Evolutionary conservation across 2,797 vertebrate genomes (phyloP), one percentile per base, ranked within the genome.

Genomic region (Lepus oiostolus): DNA sequence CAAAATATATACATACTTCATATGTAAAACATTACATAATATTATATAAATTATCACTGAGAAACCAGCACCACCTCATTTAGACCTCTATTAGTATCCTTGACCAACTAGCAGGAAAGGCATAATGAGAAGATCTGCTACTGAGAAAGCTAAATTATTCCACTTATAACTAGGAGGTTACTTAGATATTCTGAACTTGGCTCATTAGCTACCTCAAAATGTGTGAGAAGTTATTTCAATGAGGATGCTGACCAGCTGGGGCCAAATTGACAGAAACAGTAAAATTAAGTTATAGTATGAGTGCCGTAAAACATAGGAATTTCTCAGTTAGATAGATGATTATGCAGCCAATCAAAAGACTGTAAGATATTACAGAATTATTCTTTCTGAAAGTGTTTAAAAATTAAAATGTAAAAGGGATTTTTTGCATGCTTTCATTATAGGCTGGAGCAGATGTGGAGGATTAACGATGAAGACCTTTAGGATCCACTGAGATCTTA

Each of bases 171-270:
- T 82, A 67, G n/a, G 22, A 85, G 32, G 19, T 63, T 47, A 21
- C n/a, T 79, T 87, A 85, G 77, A 58, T 42, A 75, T 26, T 50
- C 58, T 71, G 17, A 68, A 4, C 28, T 76, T 76, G 32, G 84
- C 72, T 72, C 38, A 82, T n/a, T 83, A 82, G 35, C 32, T 72
- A 62, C 67, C 38, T 80, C 60, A 13, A 28, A 77, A 85, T 42
- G 26, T 62, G 47, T 74, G 58, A 70, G 81, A 90, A 77, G 35
- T 26, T 82, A 70, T 52, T 68, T 89, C 70, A 70, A 94, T 94
- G 60, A 75, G 19, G 8, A 82, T 71, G 47, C 35, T 90, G 54
- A 67, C 63, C 58, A 77, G 13, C 65, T 91, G 63, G 60, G 10
- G 89, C 58, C 75, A 93, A 85, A 80, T 42, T 65, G 47, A 76